A percentile compares a stretch with the other conserved stretches of the same genome.
phyloP scores from a whole-genome alignment of 2,888 invertebrate species.

The Cantharis flavilabris region DNA sequence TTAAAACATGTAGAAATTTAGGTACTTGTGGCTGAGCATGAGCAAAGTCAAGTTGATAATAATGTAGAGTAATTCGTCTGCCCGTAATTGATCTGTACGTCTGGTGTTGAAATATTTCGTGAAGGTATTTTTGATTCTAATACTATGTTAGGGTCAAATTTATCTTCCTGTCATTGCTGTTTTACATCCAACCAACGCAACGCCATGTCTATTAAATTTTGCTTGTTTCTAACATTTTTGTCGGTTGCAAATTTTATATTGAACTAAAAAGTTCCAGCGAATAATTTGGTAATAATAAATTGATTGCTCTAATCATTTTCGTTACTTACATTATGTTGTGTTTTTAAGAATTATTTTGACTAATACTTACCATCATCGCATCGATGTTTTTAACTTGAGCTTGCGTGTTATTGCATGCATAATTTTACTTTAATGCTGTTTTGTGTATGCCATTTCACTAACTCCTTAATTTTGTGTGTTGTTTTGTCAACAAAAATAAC shows the following conservation, averaged over 20 bases:
- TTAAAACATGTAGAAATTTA: conserved; percentile 38
- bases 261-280: background rate
- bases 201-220: background rate
- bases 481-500: background rate
- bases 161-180: conserved; percentile 37
- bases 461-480: background rate
- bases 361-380: background rate
- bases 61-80: conserved; percentile 51
- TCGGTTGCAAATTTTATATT: background rate
- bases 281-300: background rate
- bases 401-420: background rate
- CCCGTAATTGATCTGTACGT: conserved; percentile 55
- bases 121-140: conserved; percentile 46
- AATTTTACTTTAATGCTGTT: background rate
- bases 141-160: conserved; percentile 44
- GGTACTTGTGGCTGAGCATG: conserved; percentile 46
- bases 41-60: conserved; percentile 51
- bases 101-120: conserved; percentile 44
- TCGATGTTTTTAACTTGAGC: background rate
- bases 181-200: background rate
- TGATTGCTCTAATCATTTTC: background rate
- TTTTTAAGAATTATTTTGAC: background rate
- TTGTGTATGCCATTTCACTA: background rate
- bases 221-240: background rate
- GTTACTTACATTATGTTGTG: background rate